These are phyloP conservation scores for Neodiprion virginianus DNA, from an alignment of 1,140 invertebrate species.

Conservation along the genomic window DNA sequence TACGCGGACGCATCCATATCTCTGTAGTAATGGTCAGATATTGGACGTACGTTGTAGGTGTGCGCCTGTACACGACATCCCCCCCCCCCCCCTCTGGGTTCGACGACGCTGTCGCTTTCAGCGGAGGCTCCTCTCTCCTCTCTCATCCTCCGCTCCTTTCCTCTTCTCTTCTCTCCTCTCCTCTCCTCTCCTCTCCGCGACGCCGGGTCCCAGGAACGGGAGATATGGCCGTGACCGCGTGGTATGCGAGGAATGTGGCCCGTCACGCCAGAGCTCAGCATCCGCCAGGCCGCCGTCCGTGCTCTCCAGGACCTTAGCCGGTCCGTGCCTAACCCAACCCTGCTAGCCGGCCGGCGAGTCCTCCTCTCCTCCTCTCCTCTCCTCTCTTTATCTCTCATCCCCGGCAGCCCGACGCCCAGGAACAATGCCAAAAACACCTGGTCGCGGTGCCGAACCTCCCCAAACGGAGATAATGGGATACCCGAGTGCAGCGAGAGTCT, in stretches of 20 bases:
- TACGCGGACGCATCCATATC: too few species aligned
- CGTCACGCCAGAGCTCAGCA: slow-evolving; percentile 50
- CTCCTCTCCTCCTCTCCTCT: too few species aligned
- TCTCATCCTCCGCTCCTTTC: too few species aligned
- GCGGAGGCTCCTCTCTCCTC: slow-evolving; percentile 29
- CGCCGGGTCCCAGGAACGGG: slow-evolving; percentile 46
- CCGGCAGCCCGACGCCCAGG: not conserved
- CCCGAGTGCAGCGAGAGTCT: not conserved
- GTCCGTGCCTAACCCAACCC: slow-evolving; percentile 2
- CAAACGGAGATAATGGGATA: not conserved
- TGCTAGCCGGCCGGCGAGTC: not conserved
- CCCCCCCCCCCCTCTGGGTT: slow-evolving; percentile 18
- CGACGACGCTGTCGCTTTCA: slow-evolving; percentile 39
- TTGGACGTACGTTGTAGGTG: too few species aligned
- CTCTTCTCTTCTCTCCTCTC: not conserved
- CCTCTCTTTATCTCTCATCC: too few species aligned
- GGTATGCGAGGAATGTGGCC: slow-evolving; percentile 59
- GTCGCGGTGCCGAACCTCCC: not conserved
- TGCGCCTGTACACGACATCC: not conserved
- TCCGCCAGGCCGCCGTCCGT: slow-evolving; percentile 27
- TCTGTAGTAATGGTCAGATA: too few species aligned
- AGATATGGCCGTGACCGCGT: slow-evolving; percentile 60
- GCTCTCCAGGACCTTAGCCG: slow-evolving; percentile 3
- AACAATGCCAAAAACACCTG: slow-evolving; percentile 5
- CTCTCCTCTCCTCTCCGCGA: not conserved